These are phyloP conservation scores for Aphis craccivora DNA, from an alignment of 1,140 invertebrate genomes.

Conservation along the genomic window DNA sequence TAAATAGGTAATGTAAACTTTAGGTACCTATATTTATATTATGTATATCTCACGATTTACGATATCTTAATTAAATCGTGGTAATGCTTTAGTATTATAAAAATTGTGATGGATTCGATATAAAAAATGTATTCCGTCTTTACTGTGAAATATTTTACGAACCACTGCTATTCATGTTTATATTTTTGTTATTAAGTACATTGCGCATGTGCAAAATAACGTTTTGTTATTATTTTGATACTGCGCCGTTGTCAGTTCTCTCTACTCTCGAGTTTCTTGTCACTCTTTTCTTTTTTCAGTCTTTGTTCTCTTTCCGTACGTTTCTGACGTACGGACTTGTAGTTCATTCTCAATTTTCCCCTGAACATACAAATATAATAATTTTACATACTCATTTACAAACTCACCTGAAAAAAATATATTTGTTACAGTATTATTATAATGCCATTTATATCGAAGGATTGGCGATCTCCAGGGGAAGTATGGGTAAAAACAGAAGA, in stretches of 20 bases:
- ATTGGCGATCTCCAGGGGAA: constrained; percentile 95
- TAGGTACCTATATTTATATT: no score
- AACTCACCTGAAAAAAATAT: not conserved
- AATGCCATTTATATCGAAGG: constrained; percentile 96
- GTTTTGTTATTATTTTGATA: constrained; percentile 56
- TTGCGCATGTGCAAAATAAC: constrained; percentile 53
- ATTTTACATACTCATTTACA: not conserved
- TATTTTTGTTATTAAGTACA: constrained; percentile 8
- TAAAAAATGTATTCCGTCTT: not conserved
- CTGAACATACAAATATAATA: not conserved
- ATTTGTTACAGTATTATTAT: not conserved
- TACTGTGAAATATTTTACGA: not conserved
- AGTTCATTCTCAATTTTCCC: not conserved
- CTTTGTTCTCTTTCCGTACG: constrained; percentile 27
- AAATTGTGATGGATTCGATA: not conserved
- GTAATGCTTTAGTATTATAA: no score
- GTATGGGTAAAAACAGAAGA: constrained; percentile 97
- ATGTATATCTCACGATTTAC: no score
- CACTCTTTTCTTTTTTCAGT: constrained; percentile 40
- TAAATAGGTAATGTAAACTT: no score
- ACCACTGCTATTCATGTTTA: not conserved
- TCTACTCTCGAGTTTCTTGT: constrained; percentile 38
- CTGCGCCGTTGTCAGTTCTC: constrained; percentile 55
- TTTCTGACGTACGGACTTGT: not conserved
- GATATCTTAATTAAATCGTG: no score